Evolutionary conservation across 30 jellyfish, hydroid and myxozoan genomes (phyloP).

Genomic region (Chironex yamaguchii): DNA sequence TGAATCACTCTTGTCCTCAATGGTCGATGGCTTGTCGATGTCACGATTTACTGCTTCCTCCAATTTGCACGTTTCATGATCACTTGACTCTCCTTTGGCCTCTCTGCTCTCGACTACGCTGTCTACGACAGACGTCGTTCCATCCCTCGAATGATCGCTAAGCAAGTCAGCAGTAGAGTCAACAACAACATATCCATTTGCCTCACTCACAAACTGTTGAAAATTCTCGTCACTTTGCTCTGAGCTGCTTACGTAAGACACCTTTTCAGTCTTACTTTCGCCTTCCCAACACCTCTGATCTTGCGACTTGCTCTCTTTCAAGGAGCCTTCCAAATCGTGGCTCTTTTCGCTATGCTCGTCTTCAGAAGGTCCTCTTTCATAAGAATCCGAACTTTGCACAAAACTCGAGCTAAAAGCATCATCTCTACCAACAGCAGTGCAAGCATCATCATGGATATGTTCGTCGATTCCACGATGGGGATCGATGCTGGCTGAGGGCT

Average conservation of each 20-base stretch:
- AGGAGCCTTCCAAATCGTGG: neutral
- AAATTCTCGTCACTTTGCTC: neutral
- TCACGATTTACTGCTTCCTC: neutral
- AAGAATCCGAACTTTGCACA: no score
- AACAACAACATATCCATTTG: neutral
- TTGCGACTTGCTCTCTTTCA: neutral
- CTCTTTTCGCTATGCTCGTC: neutral
- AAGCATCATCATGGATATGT: neutral
- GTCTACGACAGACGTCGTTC: neutral
- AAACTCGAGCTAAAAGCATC: neutral
- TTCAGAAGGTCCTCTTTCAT: neutral
- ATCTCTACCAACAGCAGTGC: neutral
- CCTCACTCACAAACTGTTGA: neutral
- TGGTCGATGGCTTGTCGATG: no score
- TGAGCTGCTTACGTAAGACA: neutral
- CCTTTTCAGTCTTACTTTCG: neutral
- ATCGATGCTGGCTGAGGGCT: no score
- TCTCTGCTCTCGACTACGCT: neutral
- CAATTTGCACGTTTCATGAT: neutral
- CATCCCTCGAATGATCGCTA: neutral
- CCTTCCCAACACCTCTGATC: neutral
- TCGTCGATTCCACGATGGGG: neutral
- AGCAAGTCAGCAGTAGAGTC: neutral
- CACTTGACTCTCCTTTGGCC: neutral
- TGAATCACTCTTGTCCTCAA: neutral